Percentiles rank a stretch among this genome's conserved stretches.
Conservation (phyloP, 30 jellyfish, hydroid and myxozoan species). For the Turritopsis rubra region DNA sequence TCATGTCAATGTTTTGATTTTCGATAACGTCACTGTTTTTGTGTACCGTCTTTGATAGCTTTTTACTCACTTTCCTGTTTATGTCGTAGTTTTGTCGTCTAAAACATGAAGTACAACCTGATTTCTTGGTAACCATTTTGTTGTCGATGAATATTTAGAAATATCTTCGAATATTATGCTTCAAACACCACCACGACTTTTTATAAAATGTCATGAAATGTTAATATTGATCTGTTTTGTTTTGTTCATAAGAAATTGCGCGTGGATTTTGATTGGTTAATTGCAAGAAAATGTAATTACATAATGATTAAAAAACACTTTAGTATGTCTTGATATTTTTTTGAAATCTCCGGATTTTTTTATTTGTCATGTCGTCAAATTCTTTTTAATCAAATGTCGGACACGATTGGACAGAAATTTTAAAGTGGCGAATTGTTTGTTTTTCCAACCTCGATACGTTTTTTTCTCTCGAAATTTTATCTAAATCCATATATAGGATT, state of each 20-base stretch:
- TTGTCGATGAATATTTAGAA: background rate
- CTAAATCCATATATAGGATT: too few species aligned
- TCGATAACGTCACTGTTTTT: background rate
- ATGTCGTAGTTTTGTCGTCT: slow-evolving; percentile 8
- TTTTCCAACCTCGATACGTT: too few species aligned
- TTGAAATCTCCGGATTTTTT: background rate
- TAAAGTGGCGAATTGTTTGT: too few species aligned
- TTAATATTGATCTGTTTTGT: background rate
- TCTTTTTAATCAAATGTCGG: background rate
- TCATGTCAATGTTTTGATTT: background rate
- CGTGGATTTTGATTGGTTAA: background rate
- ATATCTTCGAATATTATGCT: background rate
- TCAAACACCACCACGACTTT: background rate
- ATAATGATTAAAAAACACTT: background rate
- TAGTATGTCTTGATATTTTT: background rate
- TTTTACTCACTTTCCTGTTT: background rate
- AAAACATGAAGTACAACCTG: background rate
- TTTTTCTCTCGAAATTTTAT: too few species aligned
- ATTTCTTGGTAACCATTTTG: background rate
- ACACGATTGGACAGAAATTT: too few species aligned
- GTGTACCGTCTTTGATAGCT: background rate
- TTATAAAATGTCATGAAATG: background rate
- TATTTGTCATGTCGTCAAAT: background rate
- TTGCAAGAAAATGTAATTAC: background rate
- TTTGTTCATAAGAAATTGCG: background rate